Conservation (phyloP, 1,140 invertebrate species). For the Saccostrea glomerata region DNA sequence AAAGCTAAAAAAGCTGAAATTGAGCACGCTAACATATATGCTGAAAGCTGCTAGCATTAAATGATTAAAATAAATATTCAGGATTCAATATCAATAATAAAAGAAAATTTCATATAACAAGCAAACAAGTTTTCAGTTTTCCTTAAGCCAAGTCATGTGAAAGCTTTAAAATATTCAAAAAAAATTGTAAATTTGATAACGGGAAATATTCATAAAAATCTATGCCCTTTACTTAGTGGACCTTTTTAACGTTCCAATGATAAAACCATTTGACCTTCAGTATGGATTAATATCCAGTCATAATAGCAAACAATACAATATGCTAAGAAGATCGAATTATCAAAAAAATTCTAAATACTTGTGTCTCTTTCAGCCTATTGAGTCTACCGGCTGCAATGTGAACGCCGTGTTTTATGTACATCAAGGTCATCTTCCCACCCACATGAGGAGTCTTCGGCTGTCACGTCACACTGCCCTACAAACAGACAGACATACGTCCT, state of each 20-base stretch:
- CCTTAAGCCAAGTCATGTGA: too few species aligned
- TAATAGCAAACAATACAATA: neutral
- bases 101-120: too few species aligned
- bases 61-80: too few species aligned
- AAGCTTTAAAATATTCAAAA: too few species aligned
- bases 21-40: too few species aligned
- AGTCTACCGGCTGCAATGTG: neutral
- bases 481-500: neutral
- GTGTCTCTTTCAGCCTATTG: neutral
- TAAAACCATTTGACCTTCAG: neutral
- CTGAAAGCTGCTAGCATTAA: too few species aligned
- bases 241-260: neutral
- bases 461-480: neutral
- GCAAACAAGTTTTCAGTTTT: too few species aligned
- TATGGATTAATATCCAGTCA: neutral
- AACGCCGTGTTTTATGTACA: conserved; percentile 8
- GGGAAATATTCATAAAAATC: too few species aligned
- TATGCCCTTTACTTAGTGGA: too few species aligned
- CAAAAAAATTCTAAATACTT: neutral
- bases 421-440: conserved; percentile 6
- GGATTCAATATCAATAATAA: too few species aligned
- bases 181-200: too few species aligned
- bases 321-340: neutral
- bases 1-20: too few species aligned
- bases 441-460: neutral